Evolutionary conservation across 64 coral and sea anemone genomes (phyloP).

Genomic region (Porites lutea): DNA sequence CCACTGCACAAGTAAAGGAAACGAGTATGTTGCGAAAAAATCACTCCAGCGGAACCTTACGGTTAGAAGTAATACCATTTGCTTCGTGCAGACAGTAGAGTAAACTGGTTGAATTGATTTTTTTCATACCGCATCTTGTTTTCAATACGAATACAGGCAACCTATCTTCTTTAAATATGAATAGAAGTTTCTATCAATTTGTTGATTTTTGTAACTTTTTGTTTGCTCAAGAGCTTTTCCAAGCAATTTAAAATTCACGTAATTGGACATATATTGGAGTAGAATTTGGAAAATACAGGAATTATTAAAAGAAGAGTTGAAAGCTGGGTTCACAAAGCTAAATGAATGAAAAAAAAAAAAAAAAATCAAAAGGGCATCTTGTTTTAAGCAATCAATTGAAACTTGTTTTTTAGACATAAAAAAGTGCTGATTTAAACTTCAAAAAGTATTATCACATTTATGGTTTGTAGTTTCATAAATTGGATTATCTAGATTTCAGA

Average conservation of each 20-base stretch:
- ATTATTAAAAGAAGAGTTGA: not conserved
- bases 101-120: not conserved
- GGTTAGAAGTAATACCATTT: not conserved
- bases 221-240: not conserved
- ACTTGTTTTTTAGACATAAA: not conserved
- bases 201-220: constrained; percentile 55
- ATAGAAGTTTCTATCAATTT: not conserved
- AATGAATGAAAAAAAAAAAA: not conserved
- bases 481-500: not conserved
- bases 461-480: not conserved
- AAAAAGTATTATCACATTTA: not conserved
- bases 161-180: constrained; percentile 11
- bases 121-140: not conserved
- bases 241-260: constrained; percentile 12
- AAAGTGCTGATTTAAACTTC: not conserved
- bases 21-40: not conserved
- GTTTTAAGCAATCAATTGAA: not conserved
- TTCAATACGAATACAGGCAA: not conserved
- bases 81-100: not conserved
- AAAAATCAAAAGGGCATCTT: not conserved
- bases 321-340: not conserved
- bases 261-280: constrained; percentile 11
- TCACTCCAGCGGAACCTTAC: not conserved
- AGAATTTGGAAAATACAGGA: not conserved
- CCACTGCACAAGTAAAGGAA: not conserved